Conservation (phyloP, 2,888 invertebrate genomes). For the Oeneis ivallda region DNA sequence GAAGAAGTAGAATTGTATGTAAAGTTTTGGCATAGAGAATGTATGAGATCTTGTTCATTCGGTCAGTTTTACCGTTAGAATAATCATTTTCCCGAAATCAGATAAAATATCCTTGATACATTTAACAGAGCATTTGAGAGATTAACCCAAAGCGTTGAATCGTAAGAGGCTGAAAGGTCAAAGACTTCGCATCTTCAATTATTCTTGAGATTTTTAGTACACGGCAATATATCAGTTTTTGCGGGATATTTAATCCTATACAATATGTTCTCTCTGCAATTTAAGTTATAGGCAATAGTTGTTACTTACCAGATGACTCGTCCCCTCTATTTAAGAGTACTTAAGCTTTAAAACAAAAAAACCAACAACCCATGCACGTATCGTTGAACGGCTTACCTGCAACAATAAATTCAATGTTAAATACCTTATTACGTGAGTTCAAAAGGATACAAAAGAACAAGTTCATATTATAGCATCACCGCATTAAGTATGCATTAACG, state of each 20-base stretch:
- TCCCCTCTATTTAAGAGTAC: background rate
- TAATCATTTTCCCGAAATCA: background rate
- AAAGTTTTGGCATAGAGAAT: too few relatives aligned
- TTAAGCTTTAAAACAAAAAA: slow-evolving; percentile 8
- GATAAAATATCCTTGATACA: background rate
- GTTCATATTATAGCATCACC: slow-evolving; percentile 18
- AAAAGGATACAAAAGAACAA: slow-evolving; percentile 23
- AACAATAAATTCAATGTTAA: slow-evolving; percentile 24
- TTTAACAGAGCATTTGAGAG: background rate
- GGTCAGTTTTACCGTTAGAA: background rate
- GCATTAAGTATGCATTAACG: slow-evolving; percentile 21
- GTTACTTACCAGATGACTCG: background rate
- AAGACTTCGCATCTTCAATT: background rate
- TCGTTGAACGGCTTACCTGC: slow-evolving; percentile 29
- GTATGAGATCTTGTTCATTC: too few relatives aligned
- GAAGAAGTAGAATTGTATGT: too few relatives aligned
- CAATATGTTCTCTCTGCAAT: background rate
- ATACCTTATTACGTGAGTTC: slow-evolving; percentile 13
- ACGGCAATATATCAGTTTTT: background rate
- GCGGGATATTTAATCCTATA: background rate
- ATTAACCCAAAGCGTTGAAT: background rate
- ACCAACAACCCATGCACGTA: background rate
- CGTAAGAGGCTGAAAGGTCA: background rate
- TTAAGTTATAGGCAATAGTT: background rate
- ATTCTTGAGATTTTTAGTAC: background rate